Evolutionary conservation across 2,888 invertebrate genomes (phyloP), one percentile per base, ranked within the genome.

Genomic region (Hypolimnas misippus): DNA sequence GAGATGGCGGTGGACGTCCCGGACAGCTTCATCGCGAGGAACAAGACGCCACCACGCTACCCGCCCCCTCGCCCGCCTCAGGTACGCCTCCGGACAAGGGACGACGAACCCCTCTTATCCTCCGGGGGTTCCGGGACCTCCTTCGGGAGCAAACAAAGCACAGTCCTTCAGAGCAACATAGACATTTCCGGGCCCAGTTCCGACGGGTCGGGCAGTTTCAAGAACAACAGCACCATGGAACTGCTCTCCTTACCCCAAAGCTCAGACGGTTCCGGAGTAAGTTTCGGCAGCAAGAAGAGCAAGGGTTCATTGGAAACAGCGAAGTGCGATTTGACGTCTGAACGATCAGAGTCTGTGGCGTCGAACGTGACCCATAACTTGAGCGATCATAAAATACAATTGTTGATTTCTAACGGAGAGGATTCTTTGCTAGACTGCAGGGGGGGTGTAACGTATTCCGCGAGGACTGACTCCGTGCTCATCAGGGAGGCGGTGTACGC

Each of bases 1-100:
- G 99, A 99, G 95, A 98, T 98, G 97, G 98, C 99, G 84, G 98
- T 99, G 87, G 99, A 99, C 93, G 98, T 98, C 78, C 99, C 99
- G 81, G 98, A 98, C 86, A 96, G 96, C 78, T 98, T 98, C 93
- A 95, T 97, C 80, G 97, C 96, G 73, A 93, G 96, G 78, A 96
- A 96, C 89, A 98, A 98, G 92, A 97, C 97, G 70, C 97, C 97
- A 46, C 98, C 98, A 40, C 94, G 97, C 77, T 98, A 97, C 93
- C 97, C 97, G 69, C 96, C 97, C 53, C 96, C 96, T 57, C 94
- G 96, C 75, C 94, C 95, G 72, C 93, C 94, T 71, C 94, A 94
- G 93, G 94, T 94, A 91, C 90, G 89, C 73, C 84, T 84, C 68
- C 89, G 87, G 71, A 76, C 83, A 79, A 81, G 87, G 73, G 90